phyloP scores from a whole-genome alignment of 2,797 vertebrate species.

The Pantherophis alleghaniensis region DNA sequence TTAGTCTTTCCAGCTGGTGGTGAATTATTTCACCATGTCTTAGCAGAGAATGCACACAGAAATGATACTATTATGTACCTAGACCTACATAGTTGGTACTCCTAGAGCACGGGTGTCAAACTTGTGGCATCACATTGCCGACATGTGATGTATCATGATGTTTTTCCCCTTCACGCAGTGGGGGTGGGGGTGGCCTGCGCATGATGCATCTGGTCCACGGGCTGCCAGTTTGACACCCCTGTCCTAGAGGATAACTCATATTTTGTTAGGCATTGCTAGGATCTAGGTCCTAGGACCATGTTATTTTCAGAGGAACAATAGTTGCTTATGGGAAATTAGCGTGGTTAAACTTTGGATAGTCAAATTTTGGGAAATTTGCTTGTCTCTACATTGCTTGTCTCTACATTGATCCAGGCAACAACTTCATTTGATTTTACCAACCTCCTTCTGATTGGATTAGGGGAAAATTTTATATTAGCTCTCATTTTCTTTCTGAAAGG shows the following conservation, averaged over 20 bases:
- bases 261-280: not conserved
- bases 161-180: too few species aligned
- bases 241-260: not conserved
- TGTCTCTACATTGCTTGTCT: not conserved
- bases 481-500: not conserved
- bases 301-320: not conserved
- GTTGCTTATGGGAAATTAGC: not conserved
- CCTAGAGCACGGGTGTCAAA: not conserved
- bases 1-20: not conserved
- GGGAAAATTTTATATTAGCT: not conserved
- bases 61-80: not conserved
- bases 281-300: not conserved
- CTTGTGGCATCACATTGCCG: too few species aligned
- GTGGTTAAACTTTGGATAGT: not conserved
- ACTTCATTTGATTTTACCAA: not conserved
- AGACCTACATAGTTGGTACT: not conserved
- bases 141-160: too few species aligned
- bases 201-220: too few species aligned
- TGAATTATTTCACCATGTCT: not conserved
- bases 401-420: not conserved
- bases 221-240: too few species aligned
- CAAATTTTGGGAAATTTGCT: not conserved
- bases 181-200: too few species aligned
- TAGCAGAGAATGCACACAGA: not conserved
- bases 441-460: not conserved